Conservation (phyloP, 2,113 vertebrate species). For the Eudorcas thomsonii region DNA sequence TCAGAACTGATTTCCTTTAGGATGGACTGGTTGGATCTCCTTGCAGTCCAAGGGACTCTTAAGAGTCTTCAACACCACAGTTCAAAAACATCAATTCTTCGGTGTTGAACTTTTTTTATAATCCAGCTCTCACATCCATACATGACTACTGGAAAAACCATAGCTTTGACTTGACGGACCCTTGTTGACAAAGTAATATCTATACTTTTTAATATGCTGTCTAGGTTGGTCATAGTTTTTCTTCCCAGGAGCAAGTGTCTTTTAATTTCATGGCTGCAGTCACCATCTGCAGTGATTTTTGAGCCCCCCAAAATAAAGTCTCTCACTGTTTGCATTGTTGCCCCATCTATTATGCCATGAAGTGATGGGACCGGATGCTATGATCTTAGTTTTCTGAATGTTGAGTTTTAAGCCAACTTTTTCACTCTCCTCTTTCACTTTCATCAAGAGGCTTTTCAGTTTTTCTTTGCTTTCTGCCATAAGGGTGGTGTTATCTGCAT, state of each 20-base stretch:
- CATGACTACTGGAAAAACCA: neutral
- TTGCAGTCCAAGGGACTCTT: neutral
- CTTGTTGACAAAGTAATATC: neutral
- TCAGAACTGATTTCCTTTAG: neutral
- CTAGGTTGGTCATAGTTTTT: neutral
- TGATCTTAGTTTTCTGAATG: neutral
- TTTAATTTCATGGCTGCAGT: neutral
- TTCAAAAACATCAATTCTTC: neutral
- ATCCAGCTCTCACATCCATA: neutral
- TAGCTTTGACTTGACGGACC: neutral
- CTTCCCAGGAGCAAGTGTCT: neutral
- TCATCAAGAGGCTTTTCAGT: neutral
- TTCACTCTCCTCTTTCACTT: neutral
- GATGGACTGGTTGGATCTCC: neutral
- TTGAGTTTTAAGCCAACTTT: neutral
- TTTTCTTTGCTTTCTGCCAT: neutral
- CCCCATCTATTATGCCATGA: neutral
- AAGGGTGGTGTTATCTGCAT: neutral
- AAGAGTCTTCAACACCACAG: neutral
- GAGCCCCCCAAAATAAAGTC: neutral
- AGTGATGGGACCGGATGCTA: neutral
- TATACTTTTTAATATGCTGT: neutral
- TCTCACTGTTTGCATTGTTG: neutral
- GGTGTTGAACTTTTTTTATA: fast-evolving
- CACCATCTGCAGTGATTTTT: neutral